These are phyloP conservation scores for Schizopygopsis malacanthus DNA, from an alignment of 2,797 vertebrate species.

Conservation along the genomic window DNA sequence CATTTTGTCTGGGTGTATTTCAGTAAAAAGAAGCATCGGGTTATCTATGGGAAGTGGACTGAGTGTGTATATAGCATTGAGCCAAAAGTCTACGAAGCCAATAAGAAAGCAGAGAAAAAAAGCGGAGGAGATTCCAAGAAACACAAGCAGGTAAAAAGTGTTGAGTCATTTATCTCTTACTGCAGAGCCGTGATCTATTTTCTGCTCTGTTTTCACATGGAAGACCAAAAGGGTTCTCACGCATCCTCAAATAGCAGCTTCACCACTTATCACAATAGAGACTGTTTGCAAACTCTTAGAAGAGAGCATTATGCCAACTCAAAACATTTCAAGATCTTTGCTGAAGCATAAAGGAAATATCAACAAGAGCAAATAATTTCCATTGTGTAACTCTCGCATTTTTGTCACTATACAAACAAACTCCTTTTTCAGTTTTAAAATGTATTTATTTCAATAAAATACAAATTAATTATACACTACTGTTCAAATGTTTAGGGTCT, in stretches of 20 bases:
- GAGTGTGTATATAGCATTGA: conserved; percentile 95
- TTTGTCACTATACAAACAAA: not conserved
- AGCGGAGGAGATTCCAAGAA: conserved; percentile 78
- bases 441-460: not conserved
- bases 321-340: not conserved
- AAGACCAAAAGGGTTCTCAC: not conserved
- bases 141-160: conserved; percentile 78
- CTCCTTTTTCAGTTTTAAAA: not conserved
- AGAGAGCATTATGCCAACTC: not conserved
- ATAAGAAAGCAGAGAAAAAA: conserved; percentile 88
- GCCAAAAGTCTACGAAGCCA: conserved; percentile 81
- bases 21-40: conserved; percentile 91
- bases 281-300: conserved; percentile 2
- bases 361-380: not conserved
- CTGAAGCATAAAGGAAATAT: not conserved
- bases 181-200: conserved; percentile 3
- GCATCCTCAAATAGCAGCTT: not conserved
- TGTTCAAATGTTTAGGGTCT: not conserved
- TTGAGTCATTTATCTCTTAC: not conserved
- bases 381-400: not conserved
- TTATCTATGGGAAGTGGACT: conserved; percentile 98
- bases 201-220: conserved; percentile 15
- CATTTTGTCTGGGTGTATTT: conserved; percentile 37
- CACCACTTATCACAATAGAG: not conserved
- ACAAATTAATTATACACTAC: not conserved